These are phyloP conservation scores for Autographa pulchrina DNA, from an alignment of 2,888 invertebrate genomes.

Conservation along the genomic window DNA sequence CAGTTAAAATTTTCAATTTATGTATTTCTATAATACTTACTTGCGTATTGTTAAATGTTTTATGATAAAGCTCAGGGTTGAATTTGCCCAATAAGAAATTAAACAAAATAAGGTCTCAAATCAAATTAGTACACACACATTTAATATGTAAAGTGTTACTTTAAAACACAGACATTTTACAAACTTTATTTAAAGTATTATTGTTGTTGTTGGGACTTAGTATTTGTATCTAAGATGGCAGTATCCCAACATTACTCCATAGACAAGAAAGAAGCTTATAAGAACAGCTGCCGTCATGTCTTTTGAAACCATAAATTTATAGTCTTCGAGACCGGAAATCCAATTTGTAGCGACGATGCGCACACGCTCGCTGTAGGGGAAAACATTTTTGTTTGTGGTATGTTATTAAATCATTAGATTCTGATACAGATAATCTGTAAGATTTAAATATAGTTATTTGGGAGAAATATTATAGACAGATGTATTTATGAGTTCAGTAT, in stretches of 20 bases:
- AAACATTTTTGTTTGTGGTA: constrained; percentile 11
- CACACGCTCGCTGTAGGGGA: constrained; percentile 34
- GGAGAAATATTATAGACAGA: neutral
- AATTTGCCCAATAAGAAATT: neutral
- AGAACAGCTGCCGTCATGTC: neutral
- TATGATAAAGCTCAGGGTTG: neutral
- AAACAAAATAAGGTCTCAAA: neutral
- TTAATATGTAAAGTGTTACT: no score
- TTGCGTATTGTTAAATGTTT: no score
- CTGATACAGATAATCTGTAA: constrained; percentile 9
- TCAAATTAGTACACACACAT: no score
- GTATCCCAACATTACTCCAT: neutral
- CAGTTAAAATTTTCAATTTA: no score
- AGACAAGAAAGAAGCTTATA: neutral
- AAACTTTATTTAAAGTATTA: no score
- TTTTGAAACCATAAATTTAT: constrained; percentile 12
- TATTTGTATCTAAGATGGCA: constrained; percentile 17
- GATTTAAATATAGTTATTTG: neutral
- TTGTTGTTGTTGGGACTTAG: neutral
- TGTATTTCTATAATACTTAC: no score
- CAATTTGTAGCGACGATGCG: constrained; percentile 15
- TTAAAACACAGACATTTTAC: no score
- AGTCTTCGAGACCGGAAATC: constrained; percentile 23
- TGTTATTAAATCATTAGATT: constrained; percentile 18
- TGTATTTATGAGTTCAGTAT: no score